A percentile compares a stretch with the other conserved stretches of the same genome.
These are phyloP conservation scores for Asteroscopus sphinx DNA, from an alignment of 2,888 invertebrate species.

Conservation along the genomic window DNA sequence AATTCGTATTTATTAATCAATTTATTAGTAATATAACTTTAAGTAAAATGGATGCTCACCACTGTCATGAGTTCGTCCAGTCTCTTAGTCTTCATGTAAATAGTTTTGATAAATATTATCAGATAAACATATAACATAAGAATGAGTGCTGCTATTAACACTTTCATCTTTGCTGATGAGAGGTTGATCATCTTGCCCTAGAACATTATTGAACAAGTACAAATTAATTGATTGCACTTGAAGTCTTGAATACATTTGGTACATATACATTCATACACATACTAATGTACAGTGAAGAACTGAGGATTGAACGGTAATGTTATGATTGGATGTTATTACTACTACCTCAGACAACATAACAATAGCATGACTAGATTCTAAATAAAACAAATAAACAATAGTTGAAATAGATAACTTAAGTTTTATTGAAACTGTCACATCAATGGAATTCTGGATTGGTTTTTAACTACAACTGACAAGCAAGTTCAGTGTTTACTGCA, in stretches of 20 bases:
- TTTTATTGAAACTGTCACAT: not conserved
- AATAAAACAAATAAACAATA: not conserved
- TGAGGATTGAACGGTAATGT: not conserved
- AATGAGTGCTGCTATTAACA: conserved; percentile 48
- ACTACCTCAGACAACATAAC: not conserved
- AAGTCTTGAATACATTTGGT: not conserved
- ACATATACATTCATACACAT: not conserved
- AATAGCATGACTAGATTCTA: not conserved
- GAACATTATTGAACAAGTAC: conserved; percentile 5
- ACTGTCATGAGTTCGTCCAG: conserved; percentile 61
- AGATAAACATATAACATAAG: conserved; percentile 61
- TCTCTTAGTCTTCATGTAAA: conserved; percentile 62
- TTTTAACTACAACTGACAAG: too few relatives aligned
- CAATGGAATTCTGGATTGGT: not conserved
- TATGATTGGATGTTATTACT: not conserved
- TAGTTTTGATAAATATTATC: conserved; percentile 56
- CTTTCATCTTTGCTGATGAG: conserved; percentile 56
- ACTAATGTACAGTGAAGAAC: not conserved
- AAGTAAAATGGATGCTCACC: conserved; percentile 48
- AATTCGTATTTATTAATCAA: too few relatives aligned
- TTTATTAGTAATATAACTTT: not conserved
- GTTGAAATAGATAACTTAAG: not conserved
- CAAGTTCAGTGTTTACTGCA: too few relatives aligned
- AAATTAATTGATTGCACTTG: not conserved
- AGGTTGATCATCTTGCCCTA: conserved; percentile 49